Percentiles rank a stretch among this genome's conserved stretches.
Evolutionary conservation across 2,113 vertebrate genomes (phyloP).

Genomic region (Nymphicus hollandicus): DNA sequence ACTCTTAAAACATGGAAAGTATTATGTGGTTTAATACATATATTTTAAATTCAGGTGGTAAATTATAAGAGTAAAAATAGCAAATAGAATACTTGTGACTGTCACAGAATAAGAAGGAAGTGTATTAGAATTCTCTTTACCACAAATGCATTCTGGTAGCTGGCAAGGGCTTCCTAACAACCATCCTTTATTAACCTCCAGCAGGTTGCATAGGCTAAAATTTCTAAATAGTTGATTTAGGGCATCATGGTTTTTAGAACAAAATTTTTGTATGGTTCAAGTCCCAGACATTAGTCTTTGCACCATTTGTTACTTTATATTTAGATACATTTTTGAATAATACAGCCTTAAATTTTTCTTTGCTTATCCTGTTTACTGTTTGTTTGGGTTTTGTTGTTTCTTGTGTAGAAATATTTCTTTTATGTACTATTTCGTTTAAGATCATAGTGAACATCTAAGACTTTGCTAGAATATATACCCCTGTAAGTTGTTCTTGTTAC

Average conservation of each 20-base stretch:
- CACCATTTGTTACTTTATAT: not conserved
- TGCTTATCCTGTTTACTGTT: not conserved
- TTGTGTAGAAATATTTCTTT: too few relatives aligned
- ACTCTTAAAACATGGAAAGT: not conserved
- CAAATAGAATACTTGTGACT: not conserved
- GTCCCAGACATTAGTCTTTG: not conserved
- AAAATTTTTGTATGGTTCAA: not conserved
- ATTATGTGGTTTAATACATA: fast-evolving
- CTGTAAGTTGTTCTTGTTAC: not conserved
- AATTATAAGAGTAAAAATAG: not conserved
- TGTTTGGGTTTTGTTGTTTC: too few relatives aligned
- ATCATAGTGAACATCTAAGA: not conserved
- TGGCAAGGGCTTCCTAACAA: not conserved
- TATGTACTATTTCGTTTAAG: not conserved
- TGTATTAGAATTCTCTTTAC: not conserved
- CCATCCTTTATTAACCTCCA: not conserved
- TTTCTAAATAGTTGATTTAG: not conserved
- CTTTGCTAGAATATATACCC: not conserved
- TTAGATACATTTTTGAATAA: not conserved
- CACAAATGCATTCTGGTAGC: not conserved
- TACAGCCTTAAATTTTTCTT: not conserved
- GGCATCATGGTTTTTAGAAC: not conserved
- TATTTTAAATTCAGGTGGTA: not conserved
- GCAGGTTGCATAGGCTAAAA: not conserved
- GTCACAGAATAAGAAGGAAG: not conserved